These are phyloP conservation scores for Meleagris gallopavo DNA, from an alignment of 2,113 vertebrate genomes.

Conservation along the genomic window DNA sequence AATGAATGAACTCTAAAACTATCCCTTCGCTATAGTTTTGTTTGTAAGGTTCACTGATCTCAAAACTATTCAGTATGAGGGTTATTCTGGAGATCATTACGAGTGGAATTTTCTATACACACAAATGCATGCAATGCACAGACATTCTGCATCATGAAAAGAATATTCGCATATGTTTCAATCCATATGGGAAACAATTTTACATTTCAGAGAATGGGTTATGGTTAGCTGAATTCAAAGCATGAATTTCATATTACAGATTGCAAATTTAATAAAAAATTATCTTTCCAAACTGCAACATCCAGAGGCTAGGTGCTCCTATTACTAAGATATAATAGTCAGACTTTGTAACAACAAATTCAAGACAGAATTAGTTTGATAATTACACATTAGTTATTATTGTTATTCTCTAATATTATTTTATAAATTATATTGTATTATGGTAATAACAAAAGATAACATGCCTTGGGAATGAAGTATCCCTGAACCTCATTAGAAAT, in stretches of 20 bases:
- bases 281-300: conserved; percentile 2
- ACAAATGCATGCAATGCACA: not conserved
- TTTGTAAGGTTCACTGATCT: conserved; percentile 50
- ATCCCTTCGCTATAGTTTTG: conserved; percentile 24
- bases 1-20: conserved; percentile 27
- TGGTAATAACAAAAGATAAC: conserved; percentile 40
- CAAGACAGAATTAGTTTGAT: conserved; percentile 7
- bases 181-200: not conserved
- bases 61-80: not conserved
- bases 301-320: not conserved
- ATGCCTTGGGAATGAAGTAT: conserved; percentile 37
- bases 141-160: not conserved
- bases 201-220: not conserved
- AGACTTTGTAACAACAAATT: not conserved
- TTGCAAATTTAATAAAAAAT: not conserved
- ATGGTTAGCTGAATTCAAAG: not conserved
- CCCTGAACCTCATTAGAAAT: conserved; percentile 61
- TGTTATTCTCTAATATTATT: conserved; percentile 42
- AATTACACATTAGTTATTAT: conserved; percentile 48
- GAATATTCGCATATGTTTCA: not conserved
- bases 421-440: conserved; percentile 26
- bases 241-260: not conserved
- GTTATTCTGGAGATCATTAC: not conserved
- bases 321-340: conserved; percentile 6
- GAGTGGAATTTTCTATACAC: not conserved